phyloP scores from a whole-genome alignment of 2,888 invertebrate genomes.

The Plebejus argus region DNA sequence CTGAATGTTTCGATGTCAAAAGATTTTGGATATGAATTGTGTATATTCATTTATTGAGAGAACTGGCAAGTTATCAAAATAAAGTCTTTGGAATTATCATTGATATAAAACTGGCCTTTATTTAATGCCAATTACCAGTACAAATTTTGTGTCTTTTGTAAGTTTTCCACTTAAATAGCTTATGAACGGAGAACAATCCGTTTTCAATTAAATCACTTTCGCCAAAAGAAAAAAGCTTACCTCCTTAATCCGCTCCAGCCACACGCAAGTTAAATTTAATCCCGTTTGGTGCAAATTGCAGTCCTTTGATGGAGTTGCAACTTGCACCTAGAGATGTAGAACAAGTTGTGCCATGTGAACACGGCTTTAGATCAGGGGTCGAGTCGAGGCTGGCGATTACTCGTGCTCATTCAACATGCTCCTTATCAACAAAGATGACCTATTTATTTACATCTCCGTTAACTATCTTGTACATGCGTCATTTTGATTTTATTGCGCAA shows the following conservation, averaged over 20 bases:
- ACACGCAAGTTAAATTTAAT: background rate
- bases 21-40: background rate
- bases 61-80: slow-evolving; percentile 7
- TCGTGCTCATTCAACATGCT: slow-evolving; percentile 42
- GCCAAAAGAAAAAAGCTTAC: background rate
- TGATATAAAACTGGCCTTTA: background rate
- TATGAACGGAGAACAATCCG: background rate
- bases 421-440: slow-evolving; percentile 46
- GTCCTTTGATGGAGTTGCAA: background rate
- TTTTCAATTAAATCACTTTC: background rate
- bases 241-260: background rate
- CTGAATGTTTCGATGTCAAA: background rate
- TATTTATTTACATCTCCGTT: slow-evolving; percentile 41
- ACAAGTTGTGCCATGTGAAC: slow-evolving; percentile 29
- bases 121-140: background rate
- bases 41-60: background rate
- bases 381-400: slow-evolving; percentile 46
- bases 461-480: slow-evolving; percentile 39
- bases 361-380: slow-evolving; percentile 50
- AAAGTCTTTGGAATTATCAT: background rate
- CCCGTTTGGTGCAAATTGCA: background rate
- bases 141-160: background rate
- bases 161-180: background rate
- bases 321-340: background rate
- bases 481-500: background rate